phyloP scores from a whole-genome alignment of 2,113 vertebrate genomes.

The Anguilla japonica region DNA sequence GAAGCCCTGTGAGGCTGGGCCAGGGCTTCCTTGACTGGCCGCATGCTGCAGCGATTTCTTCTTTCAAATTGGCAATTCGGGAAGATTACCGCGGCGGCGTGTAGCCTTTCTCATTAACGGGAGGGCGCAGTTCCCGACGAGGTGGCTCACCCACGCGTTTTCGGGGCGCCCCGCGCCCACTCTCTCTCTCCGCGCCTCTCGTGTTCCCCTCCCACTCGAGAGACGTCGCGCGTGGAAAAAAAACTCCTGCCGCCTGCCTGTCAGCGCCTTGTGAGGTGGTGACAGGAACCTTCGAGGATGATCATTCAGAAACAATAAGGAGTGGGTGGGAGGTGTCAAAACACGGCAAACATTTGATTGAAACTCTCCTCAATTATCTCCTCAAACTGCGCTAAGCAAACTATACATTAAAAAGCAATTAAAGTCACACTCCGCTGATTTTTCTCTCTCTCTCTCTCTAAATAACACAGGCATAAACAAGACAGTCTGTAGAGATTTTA shows the following conservation, averaged over 20 bases:
- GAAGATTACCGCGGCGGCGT: conserved; percentile 30
- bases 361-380: conserved; percentile 36
- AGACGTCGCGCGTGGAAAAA: background rate
- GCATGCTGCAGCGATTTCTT: conserved; percentile 15
- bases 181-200: background rate
- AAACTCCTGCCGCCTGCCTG: background rate
- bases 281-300: conserved; percentile 62
- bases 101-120: conserved; percentile 11
- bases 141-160: conserved; percentile 29
- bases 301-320: conserved; percentile 69
- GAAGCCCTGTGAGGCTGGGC: conserved; percentile 5
- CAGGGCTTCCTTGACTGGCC: background rate
- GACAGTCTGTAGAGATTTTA: background rate
- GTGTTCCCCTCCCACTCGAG: background rate
- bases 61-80: conserved; percentile 28
- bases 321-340: conserved; percentile 65
- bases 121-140: background rate
- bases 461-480: conserved; percentile 2
- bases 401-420: conserved; percentile 5
- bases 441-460: background rate
- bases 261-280: conserved; percentile 37
- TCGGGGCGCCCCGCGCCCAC: background rate
- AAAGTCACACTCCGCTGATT: background rate
- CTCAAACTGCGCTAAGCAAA: conserved; percentile 26
- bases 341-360: conserved; percentile 45